Conservation (phyloP, 2,113 vertebrate species). For the Paraplagusia blochii region DNA sequence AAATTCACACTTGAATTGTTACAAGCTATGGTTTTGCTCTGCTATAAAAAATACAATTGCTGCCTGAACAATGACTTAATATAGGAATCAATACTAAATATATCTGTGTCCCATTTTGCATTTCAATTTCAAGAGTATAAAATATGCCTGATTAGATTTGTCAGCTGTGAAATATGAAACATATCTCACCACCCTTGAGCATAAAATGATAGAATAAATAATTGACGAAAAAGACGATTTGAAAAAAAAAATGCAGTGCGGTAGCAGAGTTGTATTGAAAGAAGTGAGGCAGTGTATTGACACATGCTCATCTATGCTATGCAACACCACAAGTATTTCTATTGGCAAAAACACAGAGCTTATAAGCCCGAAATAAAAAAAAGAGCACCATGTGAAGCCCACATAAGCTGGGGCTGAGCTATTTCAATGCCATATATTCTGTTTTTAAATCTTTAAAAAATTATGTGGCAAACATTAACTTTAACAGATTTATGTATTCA, state of each 20-base stretch:
- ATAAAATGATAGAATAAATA: not conserved
- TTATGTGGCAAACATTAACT: not conserved
- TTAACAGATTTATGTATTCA: not conserved
- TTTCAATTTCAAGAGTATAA: not conserved
- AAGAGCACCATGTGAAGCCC: too few species aligned
- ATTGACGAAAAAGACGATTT: not conserved
- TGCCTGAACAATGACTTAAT: not conserved
- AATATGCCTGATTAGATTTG: not conserved
- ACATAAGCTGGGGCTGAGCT: too few species aligned
- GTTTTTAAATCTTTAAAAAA: too few species aligned
- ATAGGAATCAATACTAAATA: not conserved
- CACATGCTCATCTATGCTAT: constrained; percentile 41
- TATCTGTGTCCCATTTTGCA: not conserved
- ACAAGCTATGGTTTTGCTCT: not conserved
- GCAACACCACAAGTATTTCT: constrained; percentile 19
- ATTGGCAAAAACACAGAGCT: constrained; percentile 24
- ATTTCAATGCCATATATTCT: too few species aligned
- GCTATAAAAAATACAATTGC: not conserved
- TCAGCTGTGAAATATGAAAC: not conserved
- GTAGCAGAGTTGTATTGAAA: constrained; percentile 18
- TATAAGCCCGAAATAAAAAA: not conserved
- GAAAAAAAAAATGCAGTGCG: constrained; percentile 16
- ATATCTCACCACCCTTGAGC: not conserved
- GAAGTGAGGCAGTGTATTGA: constrained; percentile 38
- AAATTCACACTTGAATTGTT: not conserved